Evolutionary conservation across 2,797 vertebrate genomes (phyloP).

Genomic region (Tokudaia muenninki): DNA sequence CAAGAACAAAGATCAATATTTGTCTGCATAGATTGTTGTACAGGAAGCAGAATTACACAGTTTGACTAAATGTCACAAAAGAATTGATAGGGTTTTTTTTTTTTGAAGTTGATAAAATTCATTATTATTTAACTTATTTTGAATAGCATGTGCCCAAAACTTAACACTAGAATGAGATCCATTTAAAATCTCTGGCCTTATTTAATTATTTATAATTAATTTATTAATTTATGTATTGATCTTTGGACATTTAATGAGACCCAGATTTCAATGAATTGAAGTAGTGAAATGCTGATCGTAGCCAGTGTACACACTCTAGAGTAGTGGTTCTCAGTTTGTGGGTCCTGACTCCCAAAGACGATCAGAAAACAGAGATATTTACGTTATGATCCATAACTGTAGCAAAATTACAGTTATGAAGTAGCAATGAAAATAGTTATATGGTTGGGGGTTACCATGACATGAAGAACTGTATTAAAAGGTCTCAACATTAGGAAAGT

Average conservation of each 20-base stretch:
- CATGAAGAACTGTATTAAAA: not conserved
- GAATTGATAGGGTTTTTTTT: conserved; percentile 81
- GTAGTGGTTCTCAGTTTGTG: not conserved
- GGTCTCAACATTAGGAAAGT: not conserved
- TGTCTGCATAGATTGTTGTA: conserved; percentile 83
- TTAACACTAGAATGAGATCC: conserved; percentile 52
- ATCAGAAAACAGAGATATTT: not conserved
- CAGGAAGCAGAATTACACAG: conserved; percentile 84
- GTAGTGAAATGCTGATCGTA: not conserved
- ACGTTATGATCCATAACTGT: not conserved
- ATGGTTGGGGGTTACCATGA: not conserved
- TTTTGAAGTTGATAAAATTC: conserved; percentile 86
- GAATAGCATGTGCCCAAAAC: conserved; percentile 79
- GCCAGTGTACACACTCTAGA: not conserved
- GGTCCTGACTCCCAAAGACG: not conserved
- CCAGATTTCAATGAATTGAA: not conserved
- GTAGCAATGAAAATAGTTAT: not conserved
- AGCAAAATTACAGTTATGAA: not conserved
- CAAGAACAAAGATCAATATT: conserved; percentile 74
- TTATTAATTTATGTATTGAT: not conserved
- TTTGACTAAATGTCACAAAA: conserved; percentile 81
- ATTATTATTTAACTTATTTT: conserved; percentile 83
- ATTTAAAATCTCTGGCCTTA: not conserved
- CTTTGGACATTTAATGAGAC: not conserved
- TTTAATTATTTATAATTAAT: not conserved